phyloP scores from a whole-genome alignment of 2,113 vertebrate genomes.

The Phalacrocorax carbo region DNA sequence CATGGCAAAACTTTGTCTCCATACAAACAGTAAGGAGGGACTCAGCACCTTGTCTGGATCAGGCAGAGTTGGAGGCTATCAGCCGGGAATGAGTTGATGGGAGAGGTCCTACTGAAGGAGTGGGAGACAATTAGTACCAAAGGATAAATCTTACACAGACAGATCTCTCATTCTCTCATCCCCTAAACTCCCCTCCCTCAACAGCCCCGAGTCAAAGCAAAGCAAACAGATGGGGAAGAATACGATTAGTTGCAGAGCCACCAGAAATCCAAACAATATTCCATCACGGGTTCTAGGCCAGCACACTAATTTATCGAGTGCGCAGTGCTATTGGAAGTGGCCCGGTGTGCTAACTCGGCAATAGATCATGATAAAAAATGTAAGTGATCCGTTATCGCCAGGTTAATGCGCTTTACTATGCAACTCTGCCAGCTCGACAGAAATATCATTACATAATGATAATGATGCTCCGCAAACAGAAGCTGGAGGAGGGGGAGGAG shows the following conservation, averaged over 20 bases:
- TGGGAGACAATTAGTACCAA: not conserved
- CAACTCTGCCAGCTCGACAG: conserved; percentile 51
- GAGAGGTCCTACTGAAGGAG: not conserved
- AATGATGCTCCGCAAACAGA: conserved; percentile 32
- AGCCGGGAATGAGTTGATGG: not conserved
- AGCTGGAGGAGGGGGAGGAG: not conserved
- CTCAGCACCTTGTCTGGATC: not conserved
- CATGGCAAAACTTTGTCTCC: not conserved
- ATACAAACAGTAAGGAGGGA: not conserved
- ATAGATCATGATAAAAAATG: conserved; percentile 67
- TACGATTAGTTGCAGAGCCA: conserved; percentile 45
- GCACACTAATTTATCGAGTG: conserved; percentile 34
- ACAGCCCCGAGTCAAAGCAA: conserved; percentile 30
- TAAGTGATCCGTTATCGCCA: conserved; percentile 42
- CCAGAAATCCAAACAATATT: conserved; percentile 59
- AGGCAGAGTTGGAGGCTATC: not conserved
- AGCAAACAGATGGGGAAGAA: conserved; percentile 46
- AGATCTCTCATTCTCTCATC: not conserved
- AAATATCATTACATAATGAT: conserved; percentile 55
- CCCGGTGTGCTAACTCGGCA: conserved; percentile 22
- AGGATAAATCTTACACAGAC: not conserved
- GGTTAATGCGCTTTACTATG: conserved; percentile 50
- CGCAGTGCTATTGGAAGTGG: not conserved
- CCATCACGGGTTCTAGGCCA: conserved; percentile 43
- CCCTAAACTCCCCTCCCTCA: not conserved